These are phyloP conservation scores for Sphaerodactylus townsendi DNA, from an alignment of 2,113 vertebrate genomes.

Conservation along the genomic window DNA sequence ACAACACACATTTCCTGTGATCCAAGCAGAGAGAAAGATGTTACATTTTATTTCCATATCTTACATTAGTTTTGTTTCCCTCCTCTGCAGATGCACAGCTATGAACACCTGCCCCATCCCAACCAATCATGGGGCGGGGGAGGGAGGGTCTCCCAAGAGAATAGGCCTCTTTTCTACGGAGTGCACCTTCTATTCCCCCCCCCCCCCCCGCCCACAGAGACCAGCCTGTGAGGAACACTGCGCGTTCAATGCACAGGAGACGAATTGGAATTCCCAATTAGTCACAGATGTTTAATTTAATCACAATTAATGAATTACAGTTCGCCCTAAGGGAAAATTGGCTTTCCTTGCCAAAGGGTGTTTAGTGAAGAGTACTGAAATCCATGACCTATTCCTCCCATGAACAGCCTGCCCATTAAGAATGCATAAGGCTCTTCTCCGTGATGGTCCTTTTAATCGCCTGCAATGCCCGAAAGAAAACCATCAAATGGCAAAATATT, in stretches of 20 bases:
- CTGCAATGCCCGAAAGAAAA: slow-evolving; percentile 61
- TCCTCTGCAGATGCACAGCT: neutral
- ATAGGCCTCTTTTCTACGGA: too few relatives aligned
- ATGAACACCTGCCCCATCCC: too few relatives aligned
- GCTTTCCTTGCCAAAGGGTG: slow-evolving; percentile 76
- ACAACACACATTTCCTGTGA: neutral
- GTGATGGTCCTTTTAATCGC: slow-evolving; percentile 68
- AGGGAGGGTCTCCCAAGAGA: too few relatives aligned
- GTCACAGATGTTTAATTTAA: slow-evolving; percentile 80
- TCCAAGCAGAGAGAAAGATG: neutral
- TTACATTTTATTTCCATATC: neutral
- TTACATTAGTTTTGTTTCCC: neutral
- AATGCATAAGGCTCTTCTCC: slow-evolving; percentile 78
- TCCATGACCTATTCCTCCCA: slow-evolving; percentile 82
- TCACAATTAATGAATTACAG: slow-evolving; percentile 82
- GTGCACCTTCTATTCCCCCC: neutral
- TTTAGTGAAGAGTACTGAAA: slow-evolving; percentile 78
- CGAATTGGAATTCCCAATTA: slow-evolving; percentile 70
- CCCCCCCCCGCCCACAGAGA: neutral
- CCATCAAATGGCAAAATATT: slow-evolving; percentile 26
- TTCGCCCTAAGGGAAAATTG: slow-evolving; percentile 76
- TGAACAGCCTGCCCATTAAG: slow-evolving; percentile 79
- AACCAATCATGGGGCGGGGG: too few relatives aligned
- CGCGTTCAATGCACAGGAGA: slow-evolving; percentile 51
- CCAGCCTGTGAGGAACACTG: too few relatives aligned